A percentile compares a stretch with the other conserved stretches of the same genome.
These are phyloP conservation scores for Polymixis flavicincta DNA, from an alignment of 2,888 invertebrate species.

Conservation along the genomic window DNA sequence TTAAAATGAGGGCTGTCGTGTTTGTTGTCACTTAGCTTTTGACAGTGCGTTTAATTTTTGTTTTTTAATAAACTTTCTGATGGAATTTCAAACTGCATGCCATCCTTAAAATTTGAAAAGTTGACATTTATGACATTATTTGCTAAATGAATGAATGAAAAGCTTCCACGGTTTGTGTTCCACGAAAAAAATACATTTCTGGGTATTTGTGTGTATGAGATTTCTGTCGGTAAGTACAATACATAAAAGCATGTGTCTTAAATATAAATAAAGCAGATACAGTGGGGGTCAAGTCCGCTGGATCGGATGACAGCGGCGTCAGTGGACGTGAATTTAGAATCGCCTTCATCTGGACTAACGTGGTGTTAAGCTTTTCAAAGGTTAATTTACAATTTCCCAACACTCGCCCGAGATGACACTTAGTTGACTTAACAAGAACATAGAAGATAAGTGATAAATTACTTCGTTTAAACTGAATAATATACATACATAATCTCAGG, in stretches of 20 bases:
- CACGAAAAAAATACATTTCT: not conserved
- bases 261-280: not conserved
- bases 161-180: not conserved
- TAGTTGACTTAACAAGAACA: not conserved
- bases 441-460: not conserved
- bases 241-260: too few species aligned
- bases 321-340: too few species aligned
- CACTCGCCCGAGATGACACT: too few species aligned
- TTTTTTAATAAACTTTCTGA: not conserved
- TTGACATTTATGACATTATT: not conserved
- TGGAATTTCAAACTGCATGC: not conserved
- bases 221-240: not conserved
- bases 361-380: too few species aligned
- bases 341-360: too few species aligned
- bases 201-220: not conserved
- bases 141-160: not conserved
- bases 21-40: slow-evolving; percentile 39
- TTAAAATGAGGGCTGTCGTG: slow-evolving; percentile 11
- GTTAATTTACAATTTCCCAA: too few species aligned
- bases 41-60: slow-evolving; percentile 21
- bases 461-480: not conserved
- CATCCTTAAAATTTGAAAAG: not conserved
- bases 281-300: too few species aligned
- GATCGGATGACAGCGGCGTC: too few species aligned
- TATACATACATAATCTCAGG: too few species aligned